Conservation (phyloP, 2,888 invertebrate species). For the Chromoteleia sp. region DNA sequence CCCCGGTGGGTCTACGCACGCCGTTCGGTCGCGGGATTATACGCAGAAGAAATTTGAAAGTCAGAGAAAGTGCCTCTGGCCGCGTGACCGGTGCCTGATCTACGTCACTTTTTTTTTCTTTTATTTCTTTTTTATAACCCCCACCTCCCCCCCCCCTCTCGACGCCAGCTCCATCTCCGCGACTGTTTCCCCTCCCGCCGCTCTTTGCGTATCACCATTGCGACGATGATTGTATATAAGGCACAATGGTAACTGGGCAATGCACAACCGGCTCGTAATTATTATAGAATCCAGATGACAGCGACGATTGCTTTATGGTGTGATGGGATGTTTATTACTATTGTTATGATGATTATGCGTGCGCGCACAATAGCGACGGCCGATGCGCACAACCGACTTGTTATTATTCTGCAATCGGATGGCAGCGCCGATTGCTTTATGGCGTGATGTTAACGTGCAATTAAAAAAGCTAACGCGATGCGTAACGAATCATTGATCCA, state of each 20-base stretch:
- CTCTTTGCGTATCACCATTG: slow-evolving; percentile 22
- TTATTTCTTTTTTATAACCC: slow-evolving; percentile 20
- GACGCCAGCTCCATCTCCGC: neutral
- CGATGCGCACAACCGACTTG: slow-evolving; percentile 33
- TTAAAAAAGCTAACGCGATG: slow-evolving; percentile 50
- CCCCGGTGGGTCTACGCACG: slow-evolving; percentile 36
- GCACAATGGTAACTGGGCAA: slow-evolving; percentile 35
- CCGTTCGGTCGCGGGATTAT: slow-evolving; percentile 21
- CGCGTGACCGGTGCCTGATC: slow-evolving; percentile 55
- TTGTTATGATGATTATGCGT: slow-evolving; percentile 48
- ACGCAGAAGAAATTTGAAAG: slow-evolving; percentile 81
- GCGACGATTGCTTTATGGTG: slow-evolving; percentile 54
- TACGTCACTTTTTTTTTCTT: slow-evolving; percentile 18
- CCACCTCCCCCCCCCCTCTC: too few species aligned
- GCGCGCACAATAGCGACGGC: slow-evolving; percentile 37
- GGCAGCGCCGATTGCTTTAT: slow-evolving; percentile 51
- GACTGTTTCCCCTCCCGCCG: slow-evolving; percentile 2
- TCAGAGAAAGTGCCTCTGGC: slow-evolving; percentile 80
- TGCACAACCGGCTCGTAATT: slow-evolving; percentile 46
- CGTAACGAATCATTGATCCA: slow-evolving; percentile 41
- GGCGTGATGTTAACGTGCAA: slow-evolving; percentile 52
- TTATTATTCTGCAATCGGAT: slow-evolving; percentile 53
- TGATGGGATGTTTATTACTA: slow-evolving; percentile 55
- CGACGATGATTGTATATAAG: slow-evolving; percentile 19
- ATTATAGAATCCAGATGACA: slow-evolving; percentile 52